Evolutionary conservation across 2,113 vertebrate species (phyloP).

Genomic region (Raja brachyura): DNA sequence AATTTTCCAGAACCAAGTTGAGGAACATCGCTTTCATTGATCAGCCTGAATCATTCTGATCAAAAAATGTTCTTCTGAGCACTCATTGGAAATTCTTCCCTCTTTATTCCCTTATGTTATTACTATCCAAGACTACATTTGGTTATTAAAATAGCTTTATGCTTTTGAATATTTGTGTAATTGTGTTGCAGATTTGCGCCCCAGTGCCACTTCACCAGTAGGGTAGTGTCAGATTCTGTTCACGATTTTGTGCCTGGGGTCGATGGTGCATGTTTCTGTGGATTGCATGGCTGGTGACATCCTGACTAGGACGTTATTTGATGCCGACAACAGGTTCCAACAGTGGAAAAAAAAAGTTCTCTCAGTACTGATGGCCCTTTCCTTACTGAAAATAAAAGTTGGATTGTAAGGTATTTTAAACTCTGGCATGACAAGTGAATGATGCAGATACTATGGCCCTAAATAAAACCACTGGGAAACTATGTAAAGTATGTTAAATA

Average conservation of each 20-base stretch:
- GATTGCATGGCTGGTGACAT: background rate
- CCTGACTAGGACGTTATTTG: background rate
- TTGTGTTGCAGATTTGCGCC: too few species aligned
- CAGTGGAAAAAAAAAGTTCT: background rate
- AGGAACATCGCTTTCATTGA: too few species aligned
- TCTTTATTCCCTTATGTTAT: too few species aligned
- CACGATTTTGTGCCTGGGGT: background rate
- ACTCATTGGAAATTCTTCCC: too few species aligned
- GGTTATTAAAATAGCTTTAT: too few species aligned
- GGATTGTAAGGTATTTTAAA: conserved; percentile 28
- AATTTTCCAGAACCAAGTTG: too few species aligned
- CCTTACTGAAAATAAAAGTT: background rate
- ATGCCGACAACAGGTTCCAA: background rate
- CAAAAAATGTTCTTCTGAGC: too few species aligned
- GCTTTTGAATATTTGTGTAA: too few species aligned
- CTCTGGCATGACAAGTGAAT: background rate
- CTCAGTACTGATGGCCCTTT: background rate
- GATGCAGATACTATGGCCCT: background rate
- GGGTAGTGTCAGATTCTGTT: background rate
- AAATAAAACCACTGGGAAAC: conserved; percentile 37
- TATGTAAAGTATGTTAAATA: conserved; percentile 21
- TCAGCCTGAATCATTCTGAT: too few species aligned
- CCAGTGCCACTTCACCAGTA: too few species aligned
- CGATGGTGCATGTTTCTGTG: background rate
- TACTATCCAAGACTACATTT: too few species aligned